Evolutionary conservation across 1,140 invertebrate genomes (phyloP).

Genomic region (Drosophila trapezifrons): DNA sequence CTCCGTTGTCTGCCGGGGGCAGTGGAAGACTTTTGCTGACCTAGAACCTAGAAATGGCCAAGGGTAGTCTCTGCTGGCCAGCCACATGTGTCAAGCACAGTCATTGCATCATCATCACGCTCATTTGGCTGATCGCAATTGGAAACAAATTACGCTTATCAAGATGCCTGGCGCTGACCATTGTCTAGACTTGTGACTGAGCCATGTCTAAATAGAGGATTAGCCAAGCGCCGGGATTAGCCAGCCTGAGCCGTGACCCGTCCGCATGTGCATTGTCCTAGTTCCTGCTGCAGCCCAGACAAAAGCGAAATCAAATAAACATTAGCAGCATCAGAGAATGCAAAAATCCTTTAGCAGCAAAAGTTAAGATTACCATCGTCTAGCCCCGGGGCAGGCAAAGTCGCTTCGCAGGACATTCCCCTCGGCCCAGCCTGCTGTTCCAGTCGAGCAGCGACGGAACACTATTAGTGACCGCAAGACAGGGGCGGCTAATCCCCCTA

Average conservation of each 20-base stretch:
- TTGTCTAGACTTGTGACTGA: constrained; percentile 84
- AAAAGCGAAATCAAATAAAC: constrained; percentile 79
- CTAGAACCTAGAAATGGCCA: constrained; percentile 36
- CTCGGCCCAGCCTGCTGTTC: background rate
- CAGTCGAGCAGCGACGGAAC: constrained; percentile 3
- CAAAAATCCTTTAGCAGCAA: constrained; percentile 69
- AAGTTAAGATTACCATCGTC: constrained; percentile 81
- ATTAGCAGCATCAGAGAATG: constrained; percentile 56
- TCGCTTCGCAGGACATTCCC: constrained; percentile 3
- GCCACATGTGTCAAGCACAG: constrained; percentile 34
- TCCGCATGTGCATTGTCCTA: constrained; percentile 1
- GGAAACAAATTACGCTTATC: constrained; percentile 49
- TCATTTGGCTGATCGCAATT: constrained; percentile 51
- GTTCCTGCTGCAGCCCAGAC: constrained; percentile 40
- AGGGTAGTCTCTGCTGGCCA: constrained; percentile 11
- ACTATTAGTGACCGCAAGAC: constrained; percentile 77
- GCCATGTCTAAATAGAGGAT: constrained; percentile 76
- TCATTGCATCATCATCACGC: constrained; percentile 31
- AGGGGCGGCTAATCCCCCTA: constrained; percentile 59
- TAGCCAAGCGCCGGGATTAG: constrained; percentile 82
- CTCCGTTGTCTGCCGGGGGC: constrained; percentile 1
- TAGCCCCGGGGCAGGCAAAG: constrained; percentile 31
- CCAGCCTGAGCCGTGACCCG: constrained; percentile 1
- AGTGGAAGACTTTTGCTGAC: constrained; percentile 42
- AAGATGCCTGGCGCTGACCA: constrained; percentile 63